Conservation (phyloP, 2,113 vertebrate genomes). For the Oreochromis spilurus region DNA sequence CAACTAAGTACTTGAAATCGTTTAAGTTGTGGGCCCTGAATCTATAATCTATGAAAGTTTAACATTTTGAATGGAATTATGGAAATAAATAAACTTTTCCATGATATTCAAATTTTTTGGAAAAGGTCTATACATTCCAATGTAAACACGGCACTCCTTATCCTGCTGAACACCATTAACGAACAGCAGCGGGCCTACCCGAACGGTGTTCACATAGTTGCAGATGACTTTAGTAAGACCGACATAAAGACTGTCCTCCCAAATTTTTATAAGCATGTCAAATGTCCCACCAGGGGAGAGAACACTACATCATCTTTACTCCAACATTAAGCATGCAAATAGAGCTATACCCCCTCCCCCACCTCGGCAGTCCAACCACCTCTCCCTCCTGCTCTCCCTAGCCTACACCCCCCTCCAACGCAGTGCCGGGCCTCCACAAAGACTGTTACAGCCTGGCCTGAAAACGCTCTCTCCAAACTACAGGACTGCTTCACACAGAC, state of each 20-base stretch:
- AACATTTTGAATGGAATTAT: not conserved
- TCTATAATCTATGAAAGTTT: not conserved
- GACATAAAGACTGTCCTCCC: not conserved
- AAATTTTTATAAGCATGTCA: not conserved
- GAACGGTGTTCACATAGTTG: not conserved
- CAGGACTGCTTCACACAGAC: too few relatives aligned
- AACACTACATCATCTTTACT: not conserved
- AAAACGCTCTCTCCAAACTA: too few relatives aligned
- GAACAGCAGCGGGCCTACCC: not conserved
- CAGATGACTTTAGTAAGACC: not conserved
- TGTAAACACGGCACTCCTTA: not conserved
- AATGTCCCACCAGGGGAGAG: not conserved
- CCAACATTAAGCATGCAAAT: not conserved
- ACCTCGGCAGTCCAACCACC: too few relatives aligned
- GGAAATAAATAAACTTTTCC: not conserved
- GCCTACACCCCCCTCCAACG: too few relatives aligned
- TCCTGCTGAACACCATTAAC: not conserved
- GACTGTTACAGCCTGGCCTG: too few relatives aligned
- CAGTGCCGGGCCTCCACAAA: too few relatives aligned
- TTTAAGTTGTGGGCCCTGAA: not conserved
- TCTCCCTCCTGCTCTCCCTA: too few relatives aligned
- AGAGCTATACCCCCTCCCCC: not conserved
- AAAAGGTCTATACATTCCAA: not conserved
- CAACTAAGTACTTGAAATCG: accelerated
- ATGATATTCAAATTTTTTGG: not conserved